Base-by-base conservation (phyloP, 1,140 invertebrate species). In the Calosoma granatense region DNA sequence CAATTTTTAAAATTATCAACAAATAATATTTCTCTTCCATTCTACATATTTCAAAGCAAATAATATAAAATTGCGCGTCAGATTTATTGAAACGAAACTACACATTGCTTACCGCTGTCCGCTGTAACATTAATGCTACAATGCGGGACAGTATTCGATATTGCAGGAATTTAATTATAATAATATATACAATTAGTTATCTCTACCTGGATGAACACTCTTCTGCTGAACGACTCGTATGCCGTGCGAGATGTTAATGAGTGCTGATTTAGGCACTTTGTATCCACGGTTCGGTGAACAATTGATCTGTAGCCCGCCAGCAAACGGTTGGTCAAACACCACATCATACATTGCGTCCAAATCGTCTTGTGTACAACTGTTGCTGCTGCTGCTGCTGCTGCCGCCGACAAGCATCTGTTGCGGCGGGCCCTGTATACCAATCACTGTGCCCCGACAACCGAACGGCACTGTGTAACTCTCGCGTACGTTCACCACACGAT, bases 401-500 rank as follows among this genome's bases (percentile, higher is more conserved):
- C 72, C 70, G 39, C 72, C 71, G 0, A 74, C 71, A 53, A 72
- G 73, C 12, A 53, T 56, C 3, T 67, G 59, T 23, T 76, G 75
- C 1, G 81, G 70, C 2, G 73, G 72, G 41, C 74, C 76, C 58
- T 79, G 73, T 3, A 88, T 76, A 22, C 84, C 88, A 17, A 92
- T 82, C 0, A 97, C 77, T 0, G 88, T 94, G 26, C 93, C 94
- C 62, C 81, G 83, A 0, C 81, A 75, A 2, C 92, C 93, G 14
- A 90, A 71, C 0, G 92, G 92, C 6, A 93, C 89, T 1, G 81
- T 80, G 62, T 83, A 87, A 51, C 81, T 80, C 47, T 83, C 78
- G 26, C 84, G 77, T 0, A 89, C 80, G 63, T 86, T 84, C 1
- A 95, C 81, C 36, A 98, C 83, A 55, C 94, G 78, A 69, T 97